These are phyloP conservation scores for Sitta europaea DNA, from an alignment of 2,113 vertebrate species.

Conservation along the genomic window DNA sequence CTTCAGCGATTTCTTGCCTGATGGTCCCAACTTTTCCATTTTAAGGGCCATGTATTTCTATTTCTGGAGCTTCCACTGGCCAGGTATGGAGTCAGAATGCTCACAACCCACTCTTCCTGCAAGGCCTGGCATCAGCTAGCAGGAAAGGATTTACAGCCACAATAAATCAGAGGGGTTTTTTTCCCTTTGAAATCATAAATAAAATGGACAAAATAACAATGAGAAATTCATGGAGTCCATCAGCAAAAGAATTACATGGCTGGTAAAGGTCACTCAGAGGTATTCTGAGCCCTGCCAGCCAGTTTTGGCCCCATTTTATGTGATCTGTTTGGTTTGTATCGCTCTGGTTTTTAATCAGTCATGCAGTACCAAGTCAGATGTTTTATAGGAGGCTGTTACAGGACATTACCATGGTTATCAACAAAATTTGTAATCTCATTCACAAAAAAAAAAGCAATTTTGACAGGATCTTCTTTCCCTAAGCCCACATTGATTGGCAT, in stretches of 20 bases:
- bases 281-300: neutral
- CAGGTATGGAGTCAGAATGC: neutral
- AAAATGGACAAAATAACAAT: neutral
- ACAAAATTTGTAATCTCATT: constrained; percentile 32
- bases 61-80: neutral
- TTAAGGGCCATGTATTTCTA: neutral
- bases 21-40: neutral
- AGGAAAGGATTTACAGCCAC: neutral
- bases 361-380: neutral
- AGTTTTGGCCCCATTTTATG: neutral
- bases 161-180: neutral
- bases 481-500: constrained; percentile 20
- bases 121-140: neutral
- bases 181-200: neutral
- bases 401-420: constrained; percentile 35
- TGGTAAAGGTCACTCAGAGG: neutral
- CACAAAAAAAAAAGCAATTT: constrained; percentile 37
- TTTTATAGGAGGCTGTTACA: neutral
- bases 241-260: neutral
- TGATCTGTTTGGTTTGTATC: neutral
- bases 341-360: neutral
- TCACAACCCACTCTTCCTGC: neutral
- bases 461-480: constrained; percentile 40
- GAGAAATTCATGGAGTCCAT: neutral
- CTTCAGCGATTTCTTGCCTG: neutral